Evolutionary conservation across 30 jellyfish, hydroid and myxozoan species (phyloP), one percentile per base, ranked within the genome.

Genomic region (Turritopsis rubra): DNA sequence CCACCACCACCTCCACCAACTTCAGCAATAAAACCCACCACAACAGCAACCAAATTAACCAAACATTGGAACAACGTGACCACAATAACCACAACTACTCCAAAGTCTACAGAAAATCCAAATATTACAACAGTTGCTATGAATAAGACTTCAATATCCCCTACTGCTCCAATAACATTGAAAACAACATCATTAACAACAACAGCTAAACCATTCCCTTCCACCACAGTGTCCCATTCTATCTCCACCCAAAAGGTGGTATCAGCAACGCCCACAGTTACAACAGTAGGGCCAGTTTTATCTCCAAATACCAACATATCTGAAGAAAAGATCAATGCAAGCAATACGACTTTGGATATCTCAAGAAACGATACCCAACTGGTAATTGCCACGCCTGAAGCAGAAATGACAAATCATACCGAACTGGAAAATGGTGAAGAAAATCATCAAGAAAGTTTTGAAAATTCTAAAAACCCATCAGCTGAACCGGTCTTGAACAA

Each of bases 111-210:
- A n/a, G 28, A 8, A 9, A 68, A 23, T n/a, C 28, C 77, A 68
- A 68, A 30, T 30, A 77, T 24, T 18, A 22, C 85, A 77, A 60
- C 71, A 1, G 27, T 28, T 30, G 23, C n/a, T 7, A 26, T 52
- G 53, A 77, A 30, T 18, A 25, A 19, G 25, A 28, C 85, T 22
- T 53, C 28, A 21, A 27, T 20, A 76, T 28, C 77, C n/a, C 28
- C 84, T 21, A 74, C 66, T 20, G 3, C 17, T 16, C 52, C 85
- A n/a, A 77, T 25, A 23, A 77, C 85, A 21, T 28, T 52, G 8
- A 77, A 60, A 29, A 77, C 85, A 77, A 77, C 85, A 77, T 25
- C 85, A 17, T 21, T 25, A 53, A 29, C 87, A 54, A 23, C 54
- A 24, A 16, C 79, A 80, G 0, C 87, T 31, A 52, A 27, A n/a